Conservation (phyloP, 2,113 vertebrate species). For the Glaucidium brasilianum region DNA sequence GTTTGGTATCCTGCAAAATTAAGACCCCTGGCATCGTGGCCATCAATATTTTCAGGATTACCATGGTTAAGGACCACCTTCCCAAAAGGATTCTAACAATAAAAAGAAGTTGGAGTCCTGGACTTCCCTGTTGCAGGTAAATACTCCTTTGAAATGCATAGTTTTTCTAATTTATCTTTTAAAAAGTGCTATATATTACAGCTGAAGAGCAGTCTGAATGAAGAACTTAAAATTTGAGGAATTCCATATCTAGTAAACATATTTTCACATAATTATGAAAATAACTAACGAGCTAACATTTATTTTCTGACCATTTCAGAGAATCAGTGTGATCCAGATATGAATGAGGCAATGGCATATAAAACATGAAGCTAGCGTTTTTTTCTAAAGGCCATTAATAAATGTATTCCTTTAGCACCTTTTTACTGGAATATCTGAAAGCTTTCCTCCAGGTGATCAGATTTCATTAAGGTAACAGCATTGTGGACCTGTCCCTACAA, state of each 20-base stretch:
- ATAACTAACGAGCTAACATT: not conserved
- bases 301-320: not conserved
- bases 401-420: not conserved
- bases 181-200: not conserved
- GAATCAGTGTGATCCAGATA: not conserved
- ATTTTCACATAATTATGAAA: not conserved
- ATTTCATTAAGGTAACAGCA: not conserved
- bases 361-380: not conserved
- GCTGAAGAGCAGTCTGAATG: not conserved
- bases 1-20: not conserved
- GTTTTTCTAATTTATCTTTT: not conserved
- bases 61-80: fast-evolving
- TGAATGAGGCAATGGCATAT: not conserved
- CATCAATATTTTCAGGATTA: not conserved
- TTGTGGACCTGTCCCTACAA: not conserved
- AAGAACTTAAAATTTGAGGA: not conserved
- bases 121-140: not conserved
- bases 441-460: not conserved
- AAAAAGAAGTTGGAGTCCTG: not conserved
- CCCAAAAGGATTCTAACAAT: not conserved
- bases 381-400: not conserved
- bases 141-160: not conserved
- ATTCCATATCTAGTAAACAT: not conserved
- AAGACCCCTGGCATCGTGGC: not conserved
- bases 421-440: not conserved